These are phyloP conservation scores for Chaetophractus vellerosus DNA, from an alignment of 2,797 vertebrate species.

Conservation along the genomic window DNA sequence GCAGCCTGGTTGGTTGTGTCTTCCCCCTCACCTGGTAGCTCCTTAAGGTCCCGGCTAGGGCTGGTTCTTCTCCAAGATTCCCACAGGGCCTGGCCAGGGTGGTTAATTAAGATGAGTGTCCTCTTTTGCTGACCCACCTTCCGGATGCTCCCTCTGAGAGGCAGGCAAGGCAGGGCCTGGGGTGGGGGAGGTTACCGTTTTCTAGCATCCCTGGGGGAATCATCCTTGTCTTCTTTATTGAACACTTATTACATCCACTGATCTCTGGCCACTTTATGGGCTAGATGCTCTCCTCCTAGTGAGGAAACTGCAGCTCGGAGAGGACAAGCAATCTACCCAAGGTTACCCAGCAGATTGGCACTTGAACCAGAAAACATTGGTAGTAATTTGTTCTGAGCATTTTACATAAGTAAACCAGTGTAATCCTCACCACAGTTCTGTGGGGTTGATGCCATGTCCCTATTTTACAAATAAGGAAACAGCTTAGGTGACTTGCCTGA, in stretches of 20 bases:
- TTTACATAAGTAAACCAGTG: background rate
- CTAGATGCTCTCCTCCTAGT: background rate
- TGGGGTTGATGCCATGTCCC: background rate
- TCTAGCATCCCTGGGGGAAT: background rate
- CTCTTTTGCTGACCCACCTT: background rate
- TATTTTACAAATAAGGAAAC: background rate
- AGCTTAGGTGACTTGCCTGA: background rate
- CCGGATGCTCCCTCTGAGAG: background rate
- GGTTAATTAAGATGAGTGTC: background rate
- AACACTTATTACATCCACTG: background rate
- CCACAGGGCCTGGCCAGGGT: background rate
- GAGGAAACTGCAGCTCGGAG: constrained; percentile 6
- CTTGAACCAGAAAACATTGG: background rate
- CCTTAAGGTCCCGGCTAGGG: background rate
- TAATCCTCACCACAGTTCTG: background rate
- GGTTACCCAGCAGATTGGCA: constrained; percentile 9
- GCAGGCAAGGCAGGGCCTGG: background rate
- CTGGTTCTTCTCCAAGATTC: background rate
- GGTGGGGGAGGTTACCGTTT: background rate
- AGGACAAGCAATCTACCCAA: background rate
- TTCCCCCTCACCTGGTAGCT: background rate
- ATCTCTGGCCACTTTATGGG: background rate
- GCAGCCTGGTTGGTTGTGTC: background rate
- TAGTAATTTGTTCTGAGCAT: background rate
- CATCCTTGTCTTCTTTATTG: background rate